Evolutionary conservation across 2,888 invertebrate genomes (phyloP).

Genomic region (Parapristionchus giblindavisi): DNA sequence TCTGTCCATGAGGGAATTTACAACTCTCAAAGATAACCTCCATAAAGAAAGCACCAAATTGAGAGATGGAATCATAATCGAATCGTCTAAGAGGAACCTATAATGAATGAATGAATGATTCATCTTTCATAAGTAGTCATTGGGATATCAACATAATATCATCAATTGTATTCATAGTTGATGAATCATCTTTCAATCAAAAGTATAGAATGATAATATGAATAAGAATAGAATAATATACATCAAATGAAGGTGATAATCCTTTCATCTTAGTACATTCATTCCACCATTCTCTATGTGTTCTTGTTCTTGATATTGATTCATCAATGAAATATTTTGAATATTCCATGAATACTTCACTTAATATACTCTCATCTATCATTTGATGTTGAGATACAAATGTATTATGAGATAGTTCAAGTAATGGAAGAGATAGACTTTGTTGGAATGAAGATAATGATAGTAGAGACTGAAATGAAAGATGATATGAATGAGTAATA

Average conservation of each 20-base stretch:
- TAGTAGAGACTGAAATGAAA: slow-evolving; percentile 23
- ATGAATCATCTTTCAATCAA: not conserved
- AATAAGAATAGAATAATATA: not conserved
- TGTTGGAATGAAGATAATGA: slow-evolving; percentile 25
- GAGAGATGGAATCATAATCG: slow-evolving; percentile 42
- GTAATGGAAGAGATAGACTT: slow-evolving; percentile 16
- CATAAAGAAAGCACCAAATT: slow-evolving; percentile 50
- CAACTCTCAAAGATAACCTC: slow-evolving; percentile 54
- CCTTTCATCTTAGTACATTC: slow-evolving; percentile 45
- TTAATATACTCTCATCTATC: not conserved
- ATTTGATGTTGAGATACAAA: not conserved
- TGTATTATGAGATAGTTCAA: slow-evolving; percentile 13
- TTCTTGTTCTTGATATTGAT: slow-evolving; percentile 52
- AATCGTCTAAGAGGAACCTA: slow-evolving; percentile 47
- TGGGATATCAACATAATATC: no score
- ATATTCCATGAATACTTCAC: slow-evolving; percentile 50
- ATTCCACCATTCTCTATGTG: slow-evolving; percentile 64
- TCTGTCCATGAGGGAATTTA: slow-evolving; percentile 45
- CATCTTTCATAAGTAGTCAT: no score
- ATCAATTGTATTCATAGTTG: not conserved
- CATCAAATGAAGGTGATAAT: slow-evolving; percentile 16
- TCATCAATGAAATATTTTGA: slow-evolving; percentile 51
- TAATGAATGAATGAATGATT: not conserved
- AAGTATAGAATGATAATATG: not conserved
- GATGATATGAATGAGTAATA: not conserved